Conservation (phyloP, 2,113 vertebrate genomes). For the Corythoichthys haematopterus region DNA sequence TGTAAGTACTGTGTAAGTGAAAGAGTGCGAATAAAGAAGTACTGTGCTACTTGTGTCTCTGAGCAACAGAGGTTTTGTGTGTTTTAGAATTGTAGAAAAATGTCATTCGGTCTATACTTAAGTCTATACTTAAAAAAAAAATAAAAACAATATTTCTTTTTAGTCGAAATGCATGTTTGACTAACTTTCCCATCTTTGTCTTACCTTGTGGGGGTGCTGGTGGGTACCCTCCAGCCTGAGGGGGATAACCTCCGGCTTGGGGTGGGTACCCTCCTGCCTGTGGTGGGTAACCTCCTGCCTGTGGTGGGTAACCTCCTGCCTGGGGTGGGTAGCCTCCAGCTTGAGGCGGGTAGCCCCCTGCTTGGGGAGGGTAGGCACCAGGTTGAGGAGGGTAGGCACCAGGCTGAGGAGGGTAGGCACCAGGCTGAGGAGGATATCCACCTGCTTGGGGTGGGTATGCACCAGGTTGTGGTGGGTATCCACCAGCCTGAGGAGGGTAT, state of each 20-base stretch:
- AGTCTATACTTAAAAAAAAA: neutral
- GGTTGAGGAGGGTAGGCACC: constrained; percentile 76
- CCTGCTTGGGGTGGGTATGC: constrained; percentile 59
- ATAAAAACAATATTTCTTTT: neutral
- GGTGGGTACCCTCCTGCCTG: constrained; percentile 18
- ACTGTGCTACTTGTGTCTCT: constrained; percentile 18
- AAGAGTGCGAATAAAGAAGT: neutral
- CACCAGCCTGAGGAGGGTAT: constrained; percentile 67
- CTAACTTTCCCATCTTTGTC: neutral
- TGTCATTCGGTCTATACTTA: neutral
- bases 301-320: constrained; percentile 40
- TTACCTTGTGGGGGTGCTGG: constrained; percentile 64
- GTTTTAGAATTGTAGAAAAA: constrained; percentile 11
- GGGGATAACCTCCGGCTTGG: constrained; percentile 15
- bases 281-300: constrained; percentile 25
- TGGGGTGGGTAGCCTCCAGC: constrained; percentile 49
- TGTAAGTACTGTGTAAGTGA: constrained; percentile 29
- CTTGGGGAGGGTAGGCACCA: constrained; percentile 54
- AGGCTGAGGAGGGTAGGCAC: constrained; percentile 59
- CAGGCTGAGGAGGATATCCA: constrained; percentile 59
- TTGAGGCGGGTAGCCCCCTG: constrained; percentile 50
- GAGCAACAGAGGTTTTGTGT: constrained; percentile 41
- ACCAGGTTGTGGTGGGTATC: constrained; percentile 57
- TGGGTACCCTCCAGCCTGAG: constrained; percentile 46
- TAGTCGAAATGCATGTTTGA: neutral